Percentiles rank a stretch among this genome's conserved stretches.
These are phyloP conservation scores for Ceratosolen fusciceps DNA, from an alignment of 1,140 invertebrate genomes.

Conservation along the genomic window DNA sequence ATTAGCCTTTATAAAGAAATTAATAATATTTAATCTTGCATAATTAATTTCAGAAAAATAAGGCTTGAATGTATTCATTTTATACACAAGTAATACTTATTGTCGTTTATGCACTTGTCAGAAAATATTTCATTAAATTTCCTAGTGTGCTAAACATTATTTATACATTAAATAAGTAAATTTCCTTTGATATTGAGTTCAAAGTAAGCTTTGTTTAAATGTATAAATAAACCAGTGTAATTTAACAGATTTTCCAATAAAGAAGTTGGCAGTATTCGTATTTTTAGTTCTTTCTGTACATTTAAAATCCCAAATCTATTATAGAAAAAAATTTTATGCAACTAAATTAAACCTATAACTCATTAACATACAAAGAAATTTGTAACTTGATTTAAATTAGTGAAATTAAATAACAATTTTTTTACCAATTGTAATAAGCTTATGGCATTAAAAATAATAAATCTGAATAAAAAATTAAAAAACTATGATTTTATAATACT, in stretches of 20 bases:
- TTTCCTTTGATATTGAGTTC: neutral
- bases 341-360: too few relatives aligned
- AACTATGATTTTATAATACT: too few relatives aligned
- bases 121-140: constrained; percentile 1
- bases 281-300: neutral
- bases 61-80: neutral
- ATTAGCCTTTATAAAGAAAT: neutral
- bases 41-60: neutral
- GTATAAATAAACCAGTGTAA: constrained; percentile 30
- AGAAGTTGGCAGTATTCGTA: neutral
- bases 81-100: neutral
- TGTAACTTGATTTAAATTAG: too few relatives aligned
- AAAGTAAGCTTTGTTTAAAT: neutral
- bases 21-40: neutral
- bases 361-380: too few relatives aligned
- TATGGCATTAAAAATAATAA: too few relatives aligned
- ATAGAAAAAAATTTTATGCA: too few relatives aligned
- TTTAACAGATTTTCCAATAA: constrained; percentile 38
- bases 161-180: neutral
- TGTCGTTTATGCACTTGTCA: neutral
- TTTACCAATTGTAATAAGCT: too few relatives aligned
- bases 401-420: too few relatives aligned
- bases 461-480: too few relatives aligned
- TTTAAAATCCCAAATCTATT: neutral
- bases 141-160: neutral